A percentile compares a stretch with the other conserved stretches of the same genome.
Evolutionary conservation across 2,113 vertebrate species (phyloP).

Genomic region (Pontoporia blainvillei): DNA sequence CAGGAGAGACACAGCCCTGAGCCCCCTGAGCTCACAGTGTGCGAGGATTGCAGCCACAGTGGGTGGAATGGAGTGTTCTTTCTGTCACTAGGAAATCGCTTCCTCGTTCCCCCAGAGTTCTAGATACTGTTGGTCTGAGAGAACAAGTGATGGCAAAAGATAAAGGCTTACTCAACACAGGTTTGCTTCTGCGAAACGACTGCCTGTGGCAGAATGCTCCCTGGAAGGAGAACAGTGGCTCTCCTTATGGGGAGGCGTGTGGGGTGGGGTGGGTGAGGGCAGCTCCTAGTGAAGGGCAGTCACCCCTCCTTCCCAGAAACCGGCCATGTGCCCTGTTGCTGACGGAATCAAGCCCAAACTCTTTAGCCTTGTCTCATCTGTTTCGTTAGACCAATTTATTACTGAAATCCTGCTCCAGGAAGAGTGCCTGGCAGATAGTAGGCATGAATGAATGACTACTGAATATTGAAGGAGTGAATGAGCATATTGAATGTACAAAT

Average conservation of each 20-base stretch:
- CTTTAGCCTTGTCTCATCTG: not conserved
- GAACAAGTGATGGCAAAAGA: slow-evolving; percentile 2
- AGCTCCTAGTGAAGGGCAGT: not conserved
- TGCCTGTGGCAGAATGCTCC: not conserved
- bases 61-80: not conserved
- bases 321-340: not conserved
- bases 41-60: not conserved
- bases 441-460: not conserved
- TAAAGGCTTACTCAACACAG: not conserved
- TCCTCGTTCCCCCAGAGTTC: slow-evolving; percentile 56
- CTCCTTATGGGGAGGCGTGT: not conserved
- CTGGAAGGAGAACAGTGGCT: not conserved
- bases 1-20: not conserved
- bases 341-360: not conserved
- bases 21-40: not conserved
- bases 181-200: slow-evolving; percentile 47
- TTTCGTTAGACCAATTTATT: not conserved
- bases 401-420: not conserved
- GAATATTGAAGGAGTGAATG: not conserved
- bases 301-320: not conserved
- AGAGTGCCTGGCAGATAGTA: not conserved
- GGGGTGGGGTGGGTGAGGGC: not conserved
- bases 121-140: not conserved
- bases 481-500: not conserved
- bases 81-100: slow-evolving; percentile 41